Percentiles rank a stretch among this genome's conserved stretches.
Conservation (phyloP, 1,140 invertebrate species). For the Calosoma granatense region DNA sequence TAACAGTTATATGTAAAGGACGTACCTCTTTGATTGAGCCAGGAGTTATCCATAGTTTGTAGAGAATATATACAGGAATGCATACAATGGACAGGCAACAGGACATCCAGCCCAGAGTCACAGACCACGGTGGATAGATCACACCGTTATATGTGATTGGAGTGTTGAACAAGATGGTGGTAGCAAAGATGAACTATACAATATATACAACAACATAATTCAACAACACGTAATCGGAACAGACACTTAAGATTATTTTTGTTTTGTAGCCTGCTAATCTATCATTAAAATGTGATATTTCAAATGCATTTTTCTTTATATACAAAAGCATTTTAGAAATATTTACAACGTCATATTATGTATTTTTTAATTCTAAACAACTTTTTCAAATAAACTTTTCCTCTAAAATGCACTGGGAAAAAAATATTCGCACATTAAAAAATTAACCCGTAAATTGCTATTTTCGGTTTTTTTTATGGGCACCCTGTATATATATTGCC, state of each 20-base stretch:
- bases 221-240: no score
- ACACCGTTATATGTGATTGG: conserved; percentile 44
- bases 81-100: conserved; percentile 46
- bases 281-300: no score
- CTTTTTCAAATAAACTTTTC: no score
- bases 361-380: no score
- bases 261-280: no score
- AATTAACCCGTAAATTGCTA: neutral
- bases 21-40: conserved; percentile 27
- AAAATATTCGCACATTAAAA: neutral
- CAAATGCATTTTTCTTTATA: no score
- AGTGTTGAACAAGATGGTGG: conserved; percentile 45
- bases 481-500: no score
- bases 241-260: no score
- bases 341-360: no score
- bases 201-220: conserved; percentile 25
- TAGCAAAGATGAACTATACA: conserved; percentile 51
- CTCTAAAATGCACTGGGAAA: no score
- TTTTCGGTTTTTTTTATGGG: no score
- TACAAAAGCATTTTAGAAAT: no score
- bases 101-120: conserved; percentile 49
- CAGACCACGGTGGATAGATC: conserved; percentile 50
- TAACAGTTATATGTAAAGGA: conserved; percentile 2
- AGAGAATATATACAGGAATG: conserved; percentile 48
- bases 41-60: conserved; percentile 34